Evolutionary conservation across 1,140 invertebrate genomes (phyloP), one percentile per base, ranked within the genome.

Genomic region (Macrosteles quadrilineatus): DNA sequence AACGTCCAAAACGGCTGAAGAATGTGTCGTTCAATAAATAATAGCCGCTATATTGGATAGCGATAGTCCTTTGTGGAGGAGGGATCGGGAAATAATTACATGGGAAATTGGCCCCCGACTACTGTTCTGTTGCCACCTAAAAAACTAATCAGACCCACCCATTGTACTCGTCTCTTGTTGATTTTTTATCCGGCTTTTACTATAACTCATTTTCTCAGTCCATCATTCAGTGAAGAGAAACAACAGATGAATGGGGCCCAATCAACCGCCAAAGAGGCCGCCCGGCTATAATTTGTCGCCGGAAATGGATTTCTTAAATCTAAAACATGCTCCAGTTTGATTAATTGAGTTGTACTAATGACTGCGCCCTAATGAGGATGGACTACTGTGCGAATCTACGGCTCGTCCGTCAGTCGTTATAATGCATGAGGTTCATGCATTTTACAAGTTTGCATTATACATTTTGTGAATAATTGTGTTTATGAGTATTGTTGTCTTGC

Each of bases 301-400:
- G 63, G 63, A 66, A 66, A 66, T 66, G 63, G 25, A 66, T 66
- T 66, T 66, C 63, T 66, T 45, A 45, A 66, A 66, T 66, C 63
- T 66, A 66, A 66, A 66, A 66, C 63, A 43, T 29, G 63, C 63
- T 66, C 27, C 27, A 66, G 32, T 45, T 66, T 66, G 63, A 66
- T 66, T 66, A 66, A 66, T 66, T 45, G n/a, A 25, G 19, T 23
- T 11, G 21, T 66, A 43, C 63, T 66, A 66, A 66, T 66, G 63
- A 66, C 63, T 66, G 63, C n/a, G n/a, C 19, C 40, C 40, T 66
- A 66, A 66, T 43, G 63, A 66, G 63, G n/a, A 17, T n/a, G 17
- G 55, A 25, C 55, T 59, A 30, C 55, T 59, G 23, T 59, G 55
- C 55, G 12, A 50, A 50, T 50, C 21, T 30, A 9, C 9, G 11